Percentiles rank a stretch among this genome's conserved stretches.
Evolutionary conservation across 2,888 invertebrate species (phyloP).

Genomic region (Linnaemya vulpina): DNA sequence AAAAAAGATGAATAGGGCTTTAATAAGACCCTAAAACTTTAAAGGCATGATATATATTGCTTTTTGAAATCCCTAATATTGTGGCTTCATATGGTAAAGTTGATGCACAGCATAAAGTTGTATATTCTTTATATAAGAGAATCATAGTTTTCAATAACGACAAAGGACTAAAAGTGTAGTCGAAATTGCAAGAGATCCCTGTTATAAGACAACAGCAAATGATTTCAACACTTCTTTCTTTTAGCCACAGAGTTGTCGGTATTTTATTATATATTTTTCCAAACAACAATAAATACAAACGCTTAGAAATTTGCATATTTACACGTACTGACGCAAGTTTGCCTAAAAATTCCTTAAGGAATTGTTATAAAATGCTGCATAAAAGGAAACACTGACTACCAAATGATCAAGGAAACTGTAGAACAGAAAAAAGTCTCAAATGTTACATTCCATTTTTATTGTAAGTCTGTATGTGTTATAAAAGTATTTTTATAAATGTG

Average conservation of each 20-base stretch:
- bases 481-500: conserved; percentile 13
- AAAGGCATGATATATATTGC: no score
- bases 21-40: no score
- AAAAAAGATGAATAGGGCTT: no score
- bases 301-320: conserved; percentile 7
- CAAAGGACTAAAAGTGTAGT: no score
- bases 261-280: neutral
- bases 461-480: conserved; percentile 10
- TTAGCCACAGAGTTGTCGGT: neutral
- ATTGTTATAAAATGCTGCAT: conserved; percentile 41
- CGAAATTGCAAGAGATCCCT: no score
- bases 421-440: conserved; percentile 25
- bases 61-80: no score
- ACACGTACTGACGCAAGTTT: conserved; percentile 26
- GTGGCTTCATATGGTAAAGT: no score
- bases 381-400: conserved; percentile 17
- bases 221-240: no score
- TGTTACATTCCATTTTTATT: conserved; percentile 39
- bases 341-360: conserved; percentile 56
- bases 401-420: conserved; percentile 29
- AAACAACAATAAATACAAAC: neutral
- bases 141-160: no score
- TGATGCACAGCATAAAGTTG: no score
- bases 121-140: no score
- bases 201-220: no score